phyloP scores from a whole-genome alignment of 2,113 vertebrate genomes.

The Daphoenositta chrysoptera region DNA sequence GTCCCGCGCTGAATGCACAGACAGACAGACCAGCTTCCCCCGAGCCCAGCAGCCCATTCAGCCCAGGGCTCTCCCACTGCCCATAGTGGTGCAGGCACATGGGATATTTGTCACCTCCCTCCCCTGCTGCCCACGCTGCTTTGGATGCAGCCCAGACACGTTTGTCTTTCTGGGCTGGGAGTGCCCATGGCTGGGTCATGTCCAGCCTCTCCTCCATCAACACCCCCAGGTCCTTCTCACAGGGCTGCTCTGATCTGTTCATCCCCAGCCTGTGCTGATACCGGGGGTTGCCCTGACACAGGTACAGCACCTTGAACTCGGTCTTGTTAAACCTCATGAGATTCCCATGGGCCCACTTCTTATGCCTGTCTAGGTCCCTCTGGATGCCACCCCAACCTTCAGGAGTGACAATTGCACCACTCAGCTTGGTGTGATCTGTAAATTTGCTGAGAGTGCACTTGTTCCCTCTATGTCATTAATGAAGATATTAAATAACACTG shows the following conservation, averaged over 20 bases:
- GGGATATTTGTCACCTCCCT: background rate
- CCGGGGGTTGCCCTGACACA: background rate
- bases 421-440: background rate
- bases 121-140: rapidly evolving
- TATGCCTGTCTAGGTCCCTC: background rate
- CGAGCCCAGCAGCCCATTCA: background rate
- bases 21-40: background rate
- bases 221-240: background rate
- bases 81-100: rapidly evolving
- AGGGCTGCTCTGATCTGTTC: background rate
- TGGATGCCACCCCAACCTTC: background rate
- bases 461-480: background rate
- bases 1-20: background rate
- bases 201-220: background rate
- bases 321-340: background rate
- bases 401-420: background rate
- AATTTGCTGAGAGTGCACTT: background rate
- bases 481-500: background rate
- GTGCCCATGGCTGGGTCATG: background rate
- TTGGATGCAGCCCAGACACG: background rate
- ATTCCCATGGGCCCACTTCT: background rate
- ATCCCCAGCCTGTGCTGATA: background rate
- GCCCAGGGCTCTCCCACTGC: rapidly evolving
- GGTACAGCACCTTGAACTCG: background rate
- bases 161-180: background rate